These are phyloP conservation scores for Heteromormyrus szaboi DNA, from an alignment of 2,797 vertebrate genomes.

Conservation along the genomic window DNA sequence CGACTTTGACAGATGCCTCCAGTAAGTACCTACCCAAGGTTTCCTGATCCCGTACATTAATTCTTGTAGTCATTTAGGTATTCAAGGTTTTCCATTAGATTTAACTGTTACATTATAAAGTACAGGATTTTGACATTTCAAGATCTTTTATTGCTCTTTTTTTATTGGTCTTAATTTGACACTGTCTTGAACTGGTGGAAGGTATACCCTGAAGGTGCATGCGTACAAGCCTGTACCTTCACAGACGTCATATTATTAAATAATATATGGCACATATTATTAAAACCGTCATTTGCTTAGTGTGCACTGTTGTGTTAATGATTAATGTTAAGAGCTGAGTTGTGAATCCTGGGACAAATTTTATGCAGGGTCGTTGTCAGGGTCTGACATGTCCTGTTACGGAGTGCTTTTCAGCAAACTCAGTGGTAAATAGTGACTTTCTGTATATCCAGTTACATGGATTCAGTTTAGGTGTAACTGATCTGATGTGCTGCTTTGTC, in stretches of 20 bases:
- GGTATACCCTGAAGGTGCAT: background rate
- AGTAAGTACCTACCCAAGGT: conserved; percentile 60
- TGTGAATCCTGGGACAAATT: background rate
- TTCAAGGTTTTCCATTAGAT: background rate
- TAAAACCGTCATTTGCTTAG: background rate
- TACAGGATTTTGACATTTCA: background rate
- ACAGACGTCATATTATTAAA: background rate
- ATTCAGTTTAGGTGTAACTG: background rate
- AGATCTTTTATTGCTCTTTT: background rate
- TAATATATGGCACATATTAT: background rate
- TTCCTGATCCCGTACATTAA: background rate
- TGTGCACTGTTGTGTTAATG: background rate
- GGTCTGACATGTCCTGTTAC: background rate
- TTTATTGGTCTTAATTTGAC: background rate
- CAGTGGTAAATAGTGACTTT: background rate
- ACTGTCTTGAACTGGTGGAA: background rate
- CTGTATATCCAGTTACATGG: background rate
- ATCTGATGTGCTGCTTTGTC: background rate
- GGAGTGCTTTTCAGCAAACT: background rate
- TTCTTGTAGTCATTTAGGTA: background rate
- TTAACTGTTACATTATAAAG: background rate
- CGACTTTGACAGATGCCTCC: conserved; percentile 73
- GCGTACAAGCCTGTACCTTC: background rate
- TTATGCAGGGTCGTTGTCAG: background rate
- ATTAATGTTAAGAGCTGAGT: background rate